phyloP scores from a whole-genome alignment of 2,113 vertebrate genomes.

The Spheniscus mendiculus region DNA sequence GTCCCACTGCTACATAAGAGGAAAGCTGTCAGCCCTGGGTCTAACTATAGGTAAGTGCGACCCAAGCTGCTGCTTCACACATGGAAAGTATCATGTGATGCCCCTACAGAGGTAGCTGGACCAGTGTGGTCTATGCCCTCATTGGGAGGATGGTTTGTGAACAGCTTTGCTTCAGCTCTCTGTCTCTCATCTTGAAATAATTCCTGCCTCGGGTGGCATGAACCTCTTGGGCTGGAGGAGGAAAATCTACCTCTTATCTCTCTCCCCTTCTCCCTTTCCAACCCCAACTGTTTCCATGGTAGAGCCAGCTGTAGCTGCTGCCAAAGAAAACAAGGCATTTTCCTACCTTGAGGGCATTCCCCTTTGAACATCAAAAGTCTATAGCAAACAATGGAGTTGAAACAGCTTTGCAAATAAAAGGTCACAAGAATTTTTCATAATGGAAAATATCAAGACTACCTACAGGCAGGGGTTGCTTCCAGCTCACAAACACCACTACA shows the following conservation, averaged over 20 bases:
- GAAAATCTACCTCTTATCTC: slow-evolving; percentile 1
- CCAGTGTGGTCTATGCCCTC: background rate
- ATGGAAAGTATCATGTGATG: background rate
- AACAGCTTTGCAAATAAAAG: slow-evolving; percentile 58
- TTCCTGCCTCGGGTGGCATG: background rate
- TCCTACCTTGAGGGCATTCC: slow-evolving; percentile 67
- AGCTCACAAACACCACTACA: background rate
- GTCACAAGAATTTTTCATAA: slow-evolving; percentile 52
- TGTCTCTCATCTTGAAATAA: background rate
- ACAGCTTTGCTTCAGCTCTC: background rate
- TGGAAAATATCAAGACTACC: slow-evolving; percentile 42
- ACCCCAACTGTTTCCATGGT: background rate
- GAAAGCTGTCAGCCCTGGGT: background rate
- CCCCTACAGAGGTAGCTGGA: background rate
- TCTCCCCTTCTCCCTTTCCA: background rate
- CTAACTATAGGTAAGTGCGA: background rate
- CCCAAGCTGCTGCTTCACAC: background rate
- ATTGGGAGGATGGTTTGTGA: background rate
- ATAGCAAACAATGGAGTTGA: slow-evolving; percentile 57
- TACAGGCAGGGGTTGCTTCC: slow-evolving; percentile 1
- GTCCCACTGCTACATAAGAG: background rate
- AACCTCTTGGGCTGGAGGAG: background rate
- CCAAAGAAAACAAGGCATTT: slow-evolving; percentile 66
- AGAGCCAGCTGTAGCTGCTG: background rate
- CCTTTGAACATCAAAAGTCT: slow-evolving; percentile 59